Conservation (phyloP, 2,888 invertebrate genomes). For the Cosmorhoe ocellata region DNA sequence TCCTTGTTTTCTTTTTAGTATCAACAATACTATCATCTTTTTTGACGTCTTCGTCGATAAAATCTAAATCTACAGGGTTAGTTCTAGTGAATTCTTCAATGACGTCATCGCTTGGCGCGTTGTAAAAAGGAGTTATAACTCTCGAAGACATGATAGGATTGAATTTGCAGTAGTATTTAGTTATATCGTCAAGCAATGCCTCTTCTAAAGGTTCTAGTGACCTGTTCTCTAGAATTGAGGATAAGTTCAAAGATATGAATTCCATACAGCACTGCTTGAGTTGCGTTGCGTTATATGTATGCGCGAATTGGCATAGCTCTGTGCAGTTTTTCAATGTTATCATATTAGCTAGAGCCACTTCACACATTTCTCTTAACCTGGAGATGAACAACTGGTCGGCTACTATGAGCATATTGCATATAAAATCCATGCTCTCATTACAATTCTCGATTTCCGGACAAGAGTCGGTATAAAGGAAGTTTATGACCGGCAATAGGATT, state of each 20-base stretch:
- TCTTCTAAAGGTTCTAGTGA: constrained; percentile 85
- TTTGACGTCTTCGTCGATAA: constrained; percentile 77
- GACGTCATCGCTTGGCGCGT: constrained; percentile 83
- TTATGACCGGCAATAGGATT: constrained; percentile 85
- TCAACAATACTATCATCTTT: constrained; percentile 67
- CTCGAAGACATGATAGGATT: constrained; percentile 84
- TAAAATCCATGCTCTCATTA: constrained; percentile 84
- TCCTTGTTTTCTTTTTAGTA: constrained; percentile 62
- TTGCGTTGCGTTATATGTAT: constrained; percentile 88
- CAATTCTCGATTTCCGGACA: constrained; percentile 82
- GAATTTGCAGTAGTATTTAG: constrained; percentile 85
- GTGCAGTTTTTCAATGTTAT: constrained; percentile 89
- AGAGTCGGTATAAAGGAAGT: constrained; percentile 89
- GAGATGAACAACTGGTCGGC: constrained; percentile 91
- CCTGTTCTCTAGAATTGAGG: constrained; percentile 86
- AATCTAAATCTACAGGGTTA: constrained; percentile 71
- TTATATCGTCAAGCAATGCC: constrained; percentile 84
- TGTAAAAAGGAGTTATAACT: constrained; percentile 86
- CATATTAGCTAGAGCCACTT: constrained; percentile 84
- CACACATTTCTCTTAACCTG: constrained; percentile 87
- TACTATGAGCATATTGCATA: constrained; percentile 88
- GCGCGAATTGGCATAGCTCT: constrained; percentile 89
- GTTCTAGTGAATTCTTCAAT: constrained; percentile 66
- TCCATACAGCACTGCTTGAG: constrained; percentile 88
- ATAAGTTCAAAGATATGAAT: constrained; percentile 89